Evolutionary conservation across 2,113 vertebrate species (phyloP).

Genomic region (Girardinichthys multiradiatus): DNA sequence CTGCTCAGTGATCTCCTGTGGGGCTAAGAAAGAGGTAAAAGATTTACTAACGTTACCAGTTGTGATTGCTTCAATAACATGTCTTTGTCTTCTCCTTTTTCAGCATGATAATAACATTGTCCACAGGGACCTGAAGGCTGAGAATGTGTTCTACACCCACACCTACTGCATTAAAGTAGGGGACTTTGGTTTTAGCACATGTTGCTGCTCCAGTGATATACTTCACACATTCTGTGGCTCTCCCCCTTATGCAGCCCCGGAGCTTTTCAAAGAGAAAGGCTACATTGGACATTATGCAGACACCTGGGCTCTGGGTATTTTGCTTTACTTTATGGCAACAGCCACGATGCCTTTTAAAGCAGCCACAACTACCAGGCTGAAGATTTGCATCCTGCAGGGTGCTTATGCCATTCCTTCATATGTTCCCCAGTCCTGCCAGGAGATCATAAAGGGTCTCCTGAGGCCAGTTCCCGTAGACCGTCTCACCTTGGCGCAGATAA

Average conservation of each 20-base stretch:
- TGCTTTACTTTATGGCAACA: slow-evolving; percentile 82
- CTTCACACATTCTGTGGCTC: slow-evolving; percentile 81
- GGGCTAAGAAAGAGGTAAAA: neutral
- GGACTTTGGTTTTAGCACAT: slow-evolving; percentile 81
- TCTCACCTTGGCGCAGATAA: slow-evolving; percentile 53
- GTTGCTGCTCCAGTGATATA: slow-evolving; percentile 53
- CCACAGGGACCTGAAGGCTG: slow-evolving; percentile 82
- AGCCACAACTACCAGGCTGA: slow-evolving; percentile 62
- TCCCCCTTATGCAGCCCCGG: slow-evolving; percentile 78
- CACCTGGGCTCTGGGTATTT: slow-evolving; percentile 79
- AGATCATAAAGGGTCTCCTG: slow-evolving; percentile 73
- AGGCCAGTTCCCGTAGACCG: slow-evolving; percentile 66
- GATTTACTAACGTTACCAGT: neutral
- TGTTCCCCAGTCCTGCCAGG: slow-evolving; percentile 65
- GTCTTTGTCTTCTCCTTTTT: slow-evolving; percentile 24
- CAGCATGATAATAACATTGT: slow-evolving; percentile 81
- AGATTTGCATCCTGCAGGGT: slow-evolving; percentile 72
- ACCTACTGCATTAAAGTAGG: slow-evolving; percentile 80
- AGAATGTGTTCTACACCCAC: slow-evolving; percentile 80
- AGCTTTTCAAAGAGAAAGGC: slow-evolving; percentile 73
- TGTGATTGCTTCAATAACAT: neutral
- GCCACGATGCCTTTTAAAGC: slow-evolving; percentile 78
- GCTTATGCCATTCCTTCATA: slow-evolving; percentile 71
- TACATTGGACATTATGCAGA: slow-evolving; percentile 73
- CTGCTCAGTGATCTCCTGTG: neutral